phyloP scores from a whole-genome alignment of 2,888 invertebrate genomes.

The Pyralis farinalis region DNA sequence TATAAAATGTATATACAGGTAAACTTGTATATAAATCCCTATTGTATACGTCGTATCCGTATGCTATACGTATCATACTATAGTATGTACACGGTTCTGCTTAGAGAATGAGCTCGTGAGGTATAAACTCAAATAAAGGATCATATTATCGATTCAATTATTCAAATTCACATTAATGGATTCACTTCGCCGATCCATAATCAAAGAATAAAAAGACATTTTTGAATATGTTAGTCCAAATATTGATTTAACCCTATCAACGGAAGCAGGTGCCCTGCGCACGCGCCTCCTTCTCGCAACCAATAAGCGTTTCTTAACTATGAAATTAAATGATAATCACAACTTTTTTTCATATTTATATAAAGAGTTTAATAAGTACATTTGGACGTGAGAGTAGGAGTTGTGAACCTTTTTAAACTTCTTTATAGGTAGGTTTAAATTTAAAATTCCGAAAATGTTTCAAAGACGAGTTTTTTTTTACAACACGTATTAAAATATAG shows the following conservation, averaged over 20 bases:
- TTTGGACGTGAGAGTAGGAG: slow-evolving; percentile 44
- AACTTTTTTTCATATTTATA: slow-evolving; percentile 70
- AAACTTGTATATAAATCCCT: too few relatives aligned
- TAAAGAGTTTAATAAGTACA: slow-evolving; percentile 68
- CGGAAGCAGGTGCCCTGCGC: slow-evolving; percentile 75
- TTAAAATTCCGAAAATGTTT: too few relatives aligned
- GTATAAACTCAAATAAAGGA: slow-evolving; percentile 1
- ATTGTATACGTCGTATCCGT: too few relatives aligned
- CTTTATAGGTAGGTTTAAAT: too few relatives aligned
- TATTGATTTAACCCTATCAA: slow-evolving; percentile 80
- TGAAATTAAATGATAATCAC: slow-evolving; percentile 81
- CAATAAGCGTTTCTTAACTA: slow-evolving; percentile 74
- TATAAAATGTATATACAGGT: too few relatives aligned
- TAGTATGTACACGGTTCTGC: too few relatives aligned
- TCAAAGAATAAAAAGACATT: slow-evolving; percentile 52
- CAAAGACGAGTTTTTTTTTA: too few relatives aligned
- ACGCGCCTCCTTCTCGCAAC: slow-evolving; percentile 60
- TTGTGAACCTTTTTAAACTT: slow-evolving; percentile 36
- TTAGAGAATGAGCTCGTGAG: too few relatives aligned
- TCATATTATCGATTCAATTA: slow-evolving; percentile 12
- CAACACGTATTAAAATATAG: too few relatives aligned
- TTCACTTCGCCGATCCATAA: slow-evolving; percentile 24
- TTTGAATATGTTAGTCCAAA: slow-evolving; percentile 73
- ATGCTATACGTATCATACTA: too few relatives aligned
- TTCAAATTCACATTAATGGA: slow-evolving; percentile 23